Evolutionary conservation across 2,888 invertebrate genomes (phyloP).

Genomic region (Cryptocephalus moraei): DNA sequence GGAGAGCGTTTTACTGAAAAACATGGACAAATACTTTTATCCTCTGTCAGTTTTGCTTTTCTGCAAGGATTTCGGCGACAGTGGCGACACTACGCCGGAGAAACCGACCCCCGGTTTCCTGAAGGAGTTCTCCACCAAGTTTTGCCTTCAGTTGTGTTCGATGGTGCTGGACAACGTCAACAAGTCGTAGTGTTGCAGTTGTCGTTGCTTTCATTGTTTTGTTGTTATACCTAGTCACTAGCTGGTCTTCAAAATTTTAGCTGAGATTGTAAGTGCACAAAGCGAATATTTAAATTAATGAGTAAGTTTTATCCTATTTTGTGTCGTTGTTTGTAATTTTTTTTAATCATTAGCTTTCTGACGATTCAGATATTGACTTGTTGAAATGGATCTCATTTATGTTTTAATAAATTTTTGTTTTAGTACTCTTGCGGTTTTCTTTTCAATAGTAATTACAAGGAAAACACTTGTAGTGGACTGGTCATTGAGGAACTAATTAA

Average conservation of each 20-base stretch:
- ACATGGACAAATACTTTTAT: slow-evolving; percentile 40
- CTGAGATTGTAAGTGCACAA: background rate
- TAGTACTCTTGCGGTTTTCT: too few species aligned
- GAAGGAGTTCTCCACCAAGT: slow-evolving; percentile 39
- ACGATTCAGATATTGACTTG: too few species aligned
- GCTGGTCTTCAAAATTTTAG: background rate
- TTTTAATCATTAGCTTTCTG: too few species aligned
- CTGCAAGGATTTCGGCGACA: slow-evolving; percentile 37
- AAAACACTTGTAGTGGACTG: too few species aligned
- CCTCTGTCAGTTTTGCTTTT: slow-evolving; percentile 37
- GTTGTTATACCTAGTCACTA: background rate
- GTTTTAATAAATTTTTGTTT: too few species aligned
- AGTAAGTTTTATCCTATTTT: too few species aligned
- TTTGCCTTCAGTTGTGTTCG: slow-evolving; percentile 38
- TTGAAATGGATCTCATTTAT: too few species aligned
- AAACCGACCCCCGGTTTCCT: slow-evolving; percentile 33
- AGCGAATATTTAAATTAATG: too few species aligned
- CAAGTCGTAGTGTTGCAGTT: slow-evolving; percentile 25
- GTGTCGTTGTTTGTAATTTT: too few species aligned
- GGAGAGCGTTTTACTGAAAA: slow-evolving; percentile 35
- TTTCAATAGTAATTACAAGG: too few species aligned
- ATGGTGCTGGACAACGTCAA: slow-evolving; percentile 39
- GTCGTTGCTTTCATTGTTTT: background rate
- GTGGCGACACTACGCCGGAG: slow-evolving; percentile 19
- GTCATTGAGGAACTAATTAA: too few species aligned